These are phyloP conservation scores for Varecia variegata DNA, from an alignment of 2,797 vertebrate species.

Conservation along the genomic window DNA sequence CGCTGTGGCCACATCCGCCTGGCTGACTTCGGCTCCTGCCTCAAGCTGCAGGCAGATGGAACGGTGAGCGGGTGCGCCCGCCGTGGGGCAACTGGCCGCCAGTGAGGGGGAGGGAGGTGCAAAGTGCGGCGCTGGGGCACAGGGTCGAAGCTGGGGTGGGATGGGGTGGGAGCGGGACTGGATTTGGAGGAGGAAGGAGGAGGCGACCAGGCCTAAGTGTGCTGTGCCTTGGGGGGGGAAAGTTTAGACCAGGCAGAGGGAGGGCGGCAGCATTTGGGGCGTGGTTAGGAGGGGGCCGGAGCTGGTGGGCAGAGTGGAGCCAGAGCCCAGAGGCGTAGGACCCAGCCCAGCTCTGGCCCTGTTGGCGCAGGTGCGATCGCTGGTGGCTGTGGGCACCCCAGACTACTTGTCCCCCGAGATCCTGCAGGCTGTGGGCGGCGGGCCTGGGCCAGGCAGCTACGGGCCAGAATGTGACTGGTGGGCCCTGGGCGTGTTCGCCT, in stretches of 20 bases:
- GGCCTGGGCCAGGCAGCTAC: slow-evolving; percentile 81
- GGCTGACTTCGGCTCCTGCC: slow-evolving; percentile 92
- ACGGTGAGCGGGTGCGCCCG: slow-evolving; percentile 80
- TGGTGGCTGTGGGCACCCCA: slow-evolving; percentile 91
- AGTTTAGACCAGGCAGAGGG: background rate
- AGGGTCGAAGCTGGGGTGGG: background rate
- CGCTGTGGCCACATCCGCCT: slow-evolving; percentile 89
- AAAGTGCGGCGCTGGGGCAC: background rate
- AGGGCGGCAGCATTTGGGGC: background rate
- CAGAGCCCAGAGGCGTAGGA: background rate
- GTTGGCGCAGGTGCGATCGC: slow-evolving; percentile 85
- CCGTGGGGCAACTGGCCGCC: fast-evolving
- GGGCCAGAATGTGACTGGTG: slow-evolving; percentile 93
- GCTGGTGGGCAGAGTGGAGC: background rate
- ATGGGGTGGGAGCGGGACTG: background rate
- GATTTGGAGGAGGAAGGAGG: background rate
- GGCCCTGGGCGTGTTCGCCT: slow-evolving; percentile 92
- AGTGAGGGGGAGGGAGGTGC: background rate
- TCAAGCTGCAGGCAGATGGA: slow-evolving; percentile 87
- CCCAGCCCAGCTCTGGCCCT: background rate
- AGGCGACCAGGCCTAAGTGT: background rate
- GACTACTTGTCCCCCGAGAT: slow-evolving; percentile 94
- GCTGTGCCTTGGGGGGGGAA: fast-evolving
- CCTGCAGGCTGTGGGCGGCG: slow-evolving; percentile 88
- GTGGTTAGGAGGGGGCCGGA: background rate